Base-by-base conservation (phyloP, 1,140 invertebrate species). In the Zophobas atratus region DNA sequence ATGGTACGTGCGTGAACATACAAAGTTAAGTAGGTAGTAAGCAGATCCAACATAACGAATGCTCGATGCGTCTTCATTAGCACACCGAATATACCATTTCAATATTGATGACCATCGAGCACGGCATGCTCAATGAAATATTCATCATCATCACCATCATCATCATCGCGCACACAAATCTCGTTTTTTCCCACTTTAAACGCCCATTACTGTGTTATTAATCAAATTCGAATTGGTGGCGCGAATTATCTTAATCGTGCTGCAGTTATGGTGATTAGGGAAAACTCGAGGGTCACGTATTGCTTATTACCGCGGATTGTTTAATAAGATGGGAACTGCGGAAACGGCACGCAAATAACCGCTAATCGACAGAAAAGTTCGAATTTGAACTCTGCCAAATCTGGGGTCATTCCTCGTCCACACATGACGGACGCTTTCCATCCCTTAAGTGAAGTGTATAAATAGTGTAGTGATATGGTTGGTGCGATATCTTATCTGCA, bases 401-500 rank as follows among this genome's bases (percentile, higher is more conserved):
- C 20, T 20, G 20, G 20, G 20, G 20, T 20, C 20, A 20, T 20
- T 20, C 20, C 20, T 20, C 33, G 38, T 43, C 60, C 60, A 67
- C 60, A 67, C 39, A 67, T 67, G 60, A 67, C 39, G 60, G 38
- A 67, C 60, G 60, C 39, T 33, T 39, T 43, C 2, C 8, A 67
- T 38, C 60, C 60, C 60, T 60, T 67, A 67, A 67, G 60, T 49
- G 74, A 60, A 75, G 74, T 60, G 56, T 63, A 75, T 75, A 75
- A 75, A 57, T 63, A 75, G 74, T 49, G 57, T 56, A 48, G 76
- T 71, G 76, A 77, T 70, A 77, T 71, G 67, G 67, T 67, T 73
- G 60, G 60, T 43, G 77, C 79, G 80, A 83, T 83, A 83, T 82
- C 82, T 83, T 81, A 82, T 82, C 82, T 77, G 82, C 77, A 80